phyloP scores from a whole-genome alignment of 2,888 invertebrate genomes.

The Seira sanloemensis region DNA sequence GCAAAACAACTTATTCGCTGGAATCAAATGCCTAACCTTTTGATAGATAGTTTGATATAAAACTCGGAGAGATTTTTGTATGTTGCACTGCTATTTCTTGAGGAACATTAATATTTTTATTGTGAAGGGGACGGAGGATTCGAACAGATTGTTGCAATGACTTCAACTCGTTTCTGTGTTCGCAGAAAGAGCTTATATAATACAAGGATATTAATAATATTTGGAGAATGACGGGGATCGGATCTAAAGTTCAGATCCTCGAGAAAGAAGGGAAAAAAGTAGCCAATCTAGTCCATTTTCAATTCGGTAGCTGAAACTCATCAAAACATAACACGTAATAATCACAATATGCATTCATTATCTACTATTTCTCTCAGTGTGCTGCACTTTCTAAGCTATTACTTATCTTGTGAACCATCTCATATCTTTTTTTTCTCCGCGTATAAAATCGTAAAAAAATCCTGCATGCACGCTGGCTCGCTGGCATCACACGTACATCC shows the following conservation, averaged over 20 bases:
- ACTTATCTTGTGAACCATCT: constrained; percentile 24
- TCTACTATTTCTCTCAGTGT: constrained; percentile 21
- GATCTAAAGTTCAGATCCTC: too few relatives aligned
- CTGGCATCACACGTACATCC: constrained; percentile 9
- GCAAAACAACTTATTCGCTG: constrained; percentile 16
- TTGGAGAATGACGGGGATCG: not conserved
- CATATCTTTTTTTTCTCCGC: constrained; percentile 5
- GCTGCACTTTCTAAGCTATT: constrained; percentile 28
- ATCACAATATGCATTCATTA: constrained; percentile 54
- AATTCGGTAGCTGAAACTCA: constrained; percentile 61
- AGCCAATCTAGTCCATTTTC: constrained; percentile 53
- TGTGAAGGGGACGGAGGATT: constrained; percentile 1
- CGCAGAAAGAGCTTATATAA: not conserved
- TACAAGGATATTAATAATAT: constrained; percentile 9
- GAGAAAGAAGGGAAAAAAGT: constrained; percentile 29
- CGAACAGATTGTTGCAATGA: not conserved
- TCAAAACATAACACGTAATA: constrained; percentile 62
- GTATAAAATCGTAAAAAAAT: constrained; percentile 4
- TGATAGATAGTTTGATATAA: constrained; percentile 6
- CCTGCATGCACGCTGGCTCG: constrained; percentile 36
- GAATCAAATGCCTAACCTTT: constrained; percentile 8
- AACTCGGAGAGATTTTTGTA: too few relatives aligned
- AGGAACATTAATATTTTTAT: constrained; percentile 13
- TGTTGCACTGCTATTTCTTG: not conserved
- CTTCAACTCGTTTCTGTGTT: constrained; percentile 6